A percentile compares a stretch with the other conserved stretches of the same genome.
Conservation (phyloP, 2,797 vertebrate genomes). For the Myotis planiceps region DNA sequence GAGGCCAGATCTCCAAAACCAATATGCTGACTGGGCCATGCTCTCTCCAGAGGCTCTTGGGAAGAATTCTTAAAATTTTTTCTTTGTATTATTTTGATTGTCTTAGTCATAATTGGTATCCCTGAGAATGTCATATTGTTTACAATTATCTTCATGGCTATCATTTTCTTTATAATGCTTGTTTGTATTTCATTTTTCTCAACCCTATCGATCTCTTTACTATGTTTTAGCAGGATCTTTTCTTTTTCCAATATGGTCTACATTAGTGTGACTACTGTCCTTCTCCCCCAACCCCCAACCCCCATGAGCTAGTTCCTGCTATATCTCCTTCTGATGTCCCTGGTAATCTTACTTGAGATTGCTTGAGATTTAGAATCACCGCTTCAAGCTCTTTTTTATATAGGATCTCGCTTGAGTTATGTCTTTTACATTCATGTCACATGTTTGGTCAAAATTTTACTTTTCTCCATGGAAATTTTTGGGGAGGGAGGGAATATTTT, state of each 20-base stretch:
- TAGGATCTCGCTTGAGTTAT: neutral
- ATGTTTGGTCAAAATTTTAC: neutral
- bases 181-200: neutral
- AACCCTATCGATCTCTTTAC: neutral
- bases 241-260: neutral
- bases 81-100: neutral
- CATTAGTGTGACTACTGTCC: neutral
- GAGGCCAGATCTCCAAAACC: neutral
- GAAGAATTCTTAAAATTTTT: neutral
- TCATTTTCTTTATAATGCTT: neutral
- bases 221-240: neutral
- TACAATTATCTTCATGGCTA: neutral
- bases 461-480: slow-evolving; percentile 19
- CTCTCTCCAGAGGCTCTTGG: neutral
- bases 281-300: no score
- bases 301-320: neutral
- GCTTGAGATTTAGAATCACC: neutral
- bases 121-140: neutral
- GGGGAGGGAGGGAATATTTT: neutral
- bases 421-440: neutral
- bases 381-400: neutral
- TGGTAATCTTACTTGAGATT: neutral
- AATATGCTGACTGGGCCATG: neutral
- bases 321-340: neutral
- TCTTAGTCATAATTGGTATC: neutral